Evolutionary conservation across 1,140 invertebrate genomes (phyloP), one percentile per base, ranked within the genome.

Genomic region (Fopius arisanus): DNA sequence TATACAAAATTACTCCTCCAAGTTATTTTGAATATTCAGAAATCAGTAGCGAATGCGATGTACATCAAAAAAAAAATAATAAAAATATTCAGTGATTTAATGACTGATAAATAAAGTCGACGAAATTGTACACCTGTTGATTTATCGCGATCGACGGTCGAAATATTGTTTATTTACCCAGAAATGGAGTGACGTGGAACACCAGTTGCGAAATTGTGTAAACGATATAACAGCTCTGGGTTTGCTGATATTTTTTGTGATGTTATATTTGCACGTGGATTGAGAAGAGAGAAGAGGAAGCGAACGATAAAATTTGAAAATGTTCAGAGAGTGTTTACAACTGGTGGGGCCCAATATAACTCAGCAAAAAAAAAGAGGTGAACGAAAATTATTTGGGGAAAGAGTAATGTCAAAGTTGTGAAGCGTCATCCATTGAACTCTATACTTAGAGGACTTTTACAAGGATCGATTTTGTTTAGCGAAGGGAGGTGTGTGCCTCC

Each of bases 381-480:
- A 51, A 51, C n/a, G 43, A 51, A 51, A 7, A 51, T 51, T 23
- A 59, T 59, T 21, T 59, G 5, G 23, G 54, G 26, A 23, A 59
- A 23, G n/a, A 48, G 54, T 26, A 12, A 26, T 59, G 54, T 23
- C 10, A 28, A 28, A 48, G 43, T 48, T 41, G 10, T 48, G 29
- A 43, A 73, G 65, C 29, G 28, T 40, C 3, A 71, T 43, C 77
- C 78, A 75, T 81, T 80, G 79, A 80, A 80, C 77, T 75, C 77
- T 76, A 79, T 78, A 80, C 75, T 84, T 81, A 84, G 82, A 69
- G 73, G 78, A 65, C n/a, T 81, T 84, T 84, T 80, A 79, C 79
- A 78, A 82, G 74, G 78, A 84, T 78, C 80, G 78, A 80, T 80
- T 83, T 85, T 85, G 79, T 84, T 74, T 77, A 81, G 83, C 83